Evolutionary conservation across 2,888 invertebrate species (phyloP).

Genomic region (Sarcophaga variegata): DNA sequence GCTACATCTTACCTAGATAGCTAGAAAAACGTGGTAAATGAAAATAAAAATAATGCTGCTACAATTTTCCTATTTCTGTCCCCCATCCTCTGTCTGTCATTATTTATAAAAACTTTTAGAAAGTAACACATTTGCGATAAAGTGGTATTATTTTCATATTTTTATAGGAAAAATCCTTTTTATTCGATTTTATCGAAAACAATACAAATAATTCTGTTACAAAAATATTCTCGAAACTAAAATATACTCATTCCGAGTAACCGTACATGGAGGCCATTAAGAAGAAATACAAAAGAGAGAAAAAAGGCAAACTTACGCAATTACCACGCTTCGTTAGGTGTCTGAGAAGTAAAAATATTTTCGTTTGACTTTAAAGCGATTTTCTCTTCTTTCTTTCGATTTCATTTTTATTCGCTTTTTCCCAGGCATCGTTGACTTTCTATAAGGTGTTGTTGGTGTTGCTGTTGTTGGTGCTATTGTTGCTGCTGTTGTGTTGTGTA

Average conservation of each 20-base stretch:
- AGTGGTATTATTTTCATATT: background rate
- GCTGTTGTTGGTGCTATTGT: background rate
- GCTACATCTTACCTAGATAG: no score
- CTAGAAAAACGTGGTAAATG: no score
- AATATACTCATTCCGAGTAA: background rate
- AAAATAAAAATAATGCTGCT: no score
- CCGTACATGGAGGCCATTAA: background rate
- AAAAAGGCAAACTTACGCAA: constrained; percentile 31
- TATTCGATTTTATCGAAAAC: background rate
- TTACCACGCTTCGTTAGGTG: constrained; percentile 56
- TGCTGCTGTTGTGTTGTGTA: background rate
- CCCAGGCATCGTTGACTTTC: background rate
- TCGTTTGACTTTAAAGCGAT: background rate
- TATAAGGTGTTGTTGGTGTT: background rate
- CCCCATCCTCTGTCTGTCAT: no score
- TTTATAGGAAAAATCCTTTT: background rate
- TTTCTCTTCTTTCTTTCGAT: background rate
- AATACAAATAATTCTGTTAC: background rate
- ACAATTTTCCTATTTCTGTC: no score
- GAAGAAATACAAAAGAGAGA: background rate
- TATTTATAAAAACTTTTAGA: no score
- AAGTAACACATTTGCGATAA: no score
- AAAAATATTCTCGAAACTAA: background rate
- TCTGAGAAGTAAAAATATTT: constrained; percentile 48
- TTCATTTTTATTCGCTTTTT: background rate